Evolutionary conservation across 2,113 vertebrate genomes (phyloP), one percentile per base, ranked within the genome.

Genomic region (Tragelaphus strepsiceros): DNA sequence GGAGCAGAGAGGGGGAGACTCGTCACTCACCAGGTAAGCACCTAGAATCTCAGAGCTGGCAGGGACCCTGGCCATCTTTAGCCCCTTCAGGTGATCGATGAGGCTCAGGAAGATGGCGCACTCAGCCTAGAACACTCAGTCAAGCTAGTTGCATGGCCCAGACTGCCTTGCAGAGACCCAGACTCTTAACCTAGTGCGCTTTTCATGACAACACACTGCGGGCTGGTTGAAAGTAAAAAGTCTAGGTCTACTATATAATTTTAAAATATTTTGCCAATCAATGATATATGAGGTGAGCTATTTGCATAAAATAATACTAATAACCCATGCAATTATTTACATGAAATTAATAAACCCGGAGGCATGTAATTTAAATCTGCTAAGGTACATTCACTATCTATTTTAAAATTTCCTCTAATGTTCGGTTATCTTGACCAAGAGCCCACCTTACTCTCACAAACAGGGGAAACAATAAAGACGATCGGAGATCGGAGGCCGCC

Each of bases 181-280:
- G 39, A 39, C 15, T 24, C 49, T 16, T 16, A 21, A 15, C 10
- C 87, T 13, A 46, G 46, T 1, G 19, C 64, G 46, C 43, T 90
- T 39, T 83, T 58, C 92, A 0, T 15, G 83, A 74, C 91, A 12
- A 58, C 86, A 22, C 80, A 53, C 22, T 8, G 85, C 51, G 43
- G 30, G 64, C 7, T 59, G 58, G 49, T 56, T 89, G 26, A 51
- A 91, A 90, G 14, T 28, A 58, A 43, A 61, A 67, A 78, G 26
- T 2, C 92, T 71, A 56, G 62, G 39, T 19, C 39, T 35, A 77
- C 24, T 24, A 67, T 0, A 35, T 5, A 82, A 32, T 94, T 91
- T 67, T 26, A n/a, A 90, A 90, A 35, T 84, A 89, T 80, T 97
- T 78, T 94, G 83, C 90, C 88, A 62, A 87, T 94, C 54, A 62